Evolutionary conservation across 2,888 invertebrate genomes (phyloP).

Genomic region (Pharmacophagus antenor): DNA sequence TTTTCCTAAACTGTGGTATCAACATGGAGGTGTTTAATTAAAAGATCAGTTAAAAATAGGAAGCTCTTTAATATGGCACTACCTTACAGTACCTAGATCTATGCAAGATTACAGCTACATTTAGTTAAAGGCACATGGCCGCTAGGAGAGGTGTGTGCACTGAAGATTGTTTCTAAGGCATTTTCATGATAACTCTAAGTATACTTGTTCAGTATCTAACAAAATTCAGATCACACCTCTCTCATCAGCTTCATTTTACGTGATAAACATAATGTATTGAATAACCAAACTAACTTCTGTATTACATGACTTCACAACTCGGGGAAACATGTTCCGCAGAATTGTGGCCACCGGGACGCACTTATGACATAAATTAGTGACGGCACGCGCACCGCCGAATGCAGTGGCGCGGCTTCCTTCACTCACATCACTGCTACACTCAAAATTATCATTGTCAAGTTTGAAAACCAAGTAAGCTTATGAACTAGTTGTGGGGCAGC

Average conservation of each 20-base stretch:
- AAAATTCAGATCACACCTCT: slow-evolving; percentile 8
- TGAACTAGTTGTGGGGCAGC: no score
- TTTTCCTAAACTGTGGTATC: no score
- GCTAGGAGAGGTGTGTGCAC: slow-evolving; percentile 9
- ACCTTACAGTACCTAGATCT: slow-evolving; percentile 64
- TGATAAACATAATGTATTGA: not conserved
- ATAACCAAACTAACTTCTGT: not conserved
- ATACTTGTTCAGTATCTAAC: not conserved
- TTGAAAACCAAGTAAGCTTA: no score
- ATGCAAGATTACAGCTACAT: slow-evolving; percentile 33
- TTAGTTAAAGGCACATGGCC: slow-evolving; percentile 28
- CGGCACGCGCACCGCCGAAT: not conserved
- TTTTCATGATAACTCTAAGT: not conserved
- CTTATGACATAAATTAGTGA: not conserved
- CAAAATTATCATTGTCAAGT: no score
- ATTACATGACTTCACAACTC: not conserved
- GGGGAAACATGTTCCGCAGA: no score
- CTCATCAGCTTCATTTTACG: slow-evolving; percentile 3
- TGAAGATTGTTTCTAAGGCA: not conserved
- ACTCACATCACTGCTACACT: no score
- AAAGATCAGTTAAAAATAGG: slow-evolving; percentile 65
- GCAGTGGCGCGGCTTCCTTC: no score
- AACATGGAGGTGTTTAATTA: slow-evolving; percentile 30
- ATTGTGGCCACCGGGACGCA: no score
- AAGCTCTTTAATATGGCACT: slow-evolving; percentile 82